A percentile compares a stretch with the other conserved stretches of the same genome.
Evolutionary conservation across 2,113 vertebrate genomes (phyloP).

Genomic region (Sebastes fasciatus): DNA sequence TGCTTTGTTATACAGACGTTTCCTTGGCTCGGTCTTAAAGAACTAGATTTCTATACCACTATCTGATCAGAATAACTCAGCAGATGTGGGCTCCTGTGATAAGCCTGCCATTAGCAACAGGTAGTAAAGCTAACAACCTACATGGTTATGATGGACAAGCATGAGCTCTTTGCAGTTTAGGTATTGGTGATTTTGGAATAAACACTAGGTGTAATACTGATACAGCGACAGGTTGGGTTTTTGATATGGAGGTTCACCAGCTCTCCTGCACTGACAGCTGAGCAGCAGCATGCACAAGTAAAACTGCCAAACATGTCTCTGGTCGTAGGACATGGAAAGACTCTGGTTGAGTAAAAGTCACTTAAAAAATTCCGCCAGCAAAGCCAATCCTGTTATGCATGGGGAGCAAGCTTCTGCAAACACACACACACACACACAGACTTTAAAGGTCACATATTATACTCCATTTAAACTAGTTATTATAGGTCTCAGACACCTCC

Average conservation of each 20-base stretch:
- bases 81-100: background rate
- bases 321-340: background rate
- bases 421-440: constrained; percentile 6
- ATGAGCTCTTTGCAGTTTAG: too few relatives aligned
- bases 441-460: too few relatives aligned
- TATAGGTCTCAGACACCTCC: too few relatives aligned
- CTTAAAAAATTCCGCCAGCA: background rate
- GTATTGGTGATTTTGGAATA: too few relatives aligned
- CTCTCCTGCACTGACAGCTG: background rate
- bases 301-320: too few relatives aligned
- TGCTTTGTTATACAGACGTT: background rate
- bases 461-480: too few relatives aligned
- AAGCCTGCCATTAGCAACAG: background rate
- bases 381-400: constrained; percentile 14
- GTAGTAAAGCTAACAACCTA: too few relatives aligned
- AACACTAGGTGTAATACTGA: background rate
- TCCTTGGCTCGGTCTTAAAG: background rate
- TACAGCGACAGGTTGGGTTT: background rate
- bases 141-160: too few relatives aligned
- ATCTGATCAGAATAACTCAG: background rate
- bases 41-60: background rate
- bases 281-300: too few relatives aligned
- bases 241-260: background rate
- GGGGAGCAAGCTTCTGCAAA: background rate
- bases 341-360: constrained; percentile 9